A percentile compares a stretch with the other conserved stretches of the same genome.
Conservation (phyloP, 2,797 vertebrate genomes). For the Harpagifer antarcticus region DNA sequence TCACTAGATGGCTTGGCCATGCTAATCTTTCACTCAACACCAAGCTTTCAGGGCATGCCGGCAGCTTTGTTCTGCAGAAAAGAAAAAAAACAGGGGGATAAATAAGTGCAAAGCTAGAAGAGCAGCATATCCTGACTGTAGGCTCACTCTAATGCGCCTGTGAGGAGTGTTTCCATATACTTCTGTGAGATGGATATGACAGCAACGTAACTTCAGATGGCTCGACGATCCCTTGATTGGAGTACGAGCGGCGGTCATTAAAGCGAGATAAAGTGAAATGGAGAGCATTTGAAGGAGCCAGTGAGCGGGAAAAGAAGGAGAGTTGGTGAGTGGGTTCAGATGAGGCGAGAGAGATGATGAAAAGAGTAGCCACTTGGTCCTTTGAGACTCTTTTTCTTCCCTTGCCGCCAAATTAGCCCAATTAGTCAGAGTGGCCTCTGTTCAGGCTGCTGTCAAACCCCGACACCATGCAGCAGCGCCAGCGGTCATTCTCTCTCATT, state of each 20-base stretch:
- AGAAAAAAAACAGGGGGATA: constrained; percentile 52
- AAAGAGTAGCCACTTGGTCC: constrained; percentile 83
- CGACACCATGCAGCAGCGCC: constrained; percentile 74
- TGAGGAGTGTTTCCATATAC: constrained; percentile 30
- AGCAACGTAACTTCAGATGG: constrained; percentile 69
- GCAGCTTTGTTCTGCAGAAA: constrained; percentile 58
- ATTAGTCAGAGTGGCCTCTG: constrained; percentile 86
- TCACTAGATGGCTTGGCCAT: constrained; percentile 70
- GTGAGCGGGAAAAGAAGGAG: constrained; percentile 45
- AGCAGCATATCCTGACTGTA: constrained; percentile 47
- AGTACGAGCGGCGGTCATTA: constrained; percentile 68
- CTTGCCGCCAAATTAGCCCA: constrained; percentile 86
- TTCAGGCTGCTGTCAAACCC: constrained; percentile 82
- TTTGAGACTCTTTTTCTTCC: constrained; percentile 81
- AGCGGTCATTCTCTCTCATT: constrained; percentile 84
- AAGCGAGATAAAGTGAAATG: constrained; percentile 69
- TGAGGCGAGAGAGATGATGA: constrained; percentile 82
- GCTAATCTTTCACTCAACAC: constrained; percentile 82
- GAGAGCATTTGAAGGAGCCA: constrained; percentile 43
- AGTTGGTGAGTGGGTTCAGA: constrained; percentile 71
- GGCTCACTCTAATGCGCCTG: constrained; percentile 32
- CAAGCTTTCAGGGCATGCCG: constrained; percentile 71
- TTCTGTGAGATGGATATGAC: constrained; percentile 57
- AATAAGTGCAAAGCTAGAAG: constrained; percentile 55
- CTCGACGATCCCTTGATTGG: constrained; percentile 68